phyloP scores from a whole-genome alignment of 2,888 invertebrate species.

The Drymonia ruficornis region DNA sequence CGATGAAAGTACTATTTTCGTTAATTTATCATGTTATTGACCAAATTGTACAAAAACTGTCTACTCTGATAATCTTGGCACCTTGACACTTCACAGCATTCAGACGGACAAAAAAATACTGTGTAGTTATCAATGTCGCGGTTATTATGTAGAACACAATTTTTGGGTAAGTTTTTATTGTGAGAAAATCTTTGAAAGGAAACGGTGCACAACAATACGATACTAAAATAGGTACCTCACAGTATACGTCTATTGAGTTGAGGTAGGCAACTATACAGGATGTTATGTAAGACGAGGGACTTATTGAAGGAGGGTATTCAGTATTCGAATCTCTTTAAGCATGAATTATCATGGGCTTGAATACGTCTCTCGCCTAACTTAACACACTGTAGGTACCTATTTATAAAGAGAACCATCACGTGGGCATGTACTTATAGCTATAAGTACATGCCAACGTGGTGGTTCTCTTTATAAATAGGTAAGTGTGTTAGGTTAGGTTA shows the following conservation, averaged over 20 bases:
- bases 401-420: too few species aligned
- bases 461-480: too few species aligned
- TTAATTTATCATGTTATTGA: too few species aligned
- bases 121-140: slow-evolving; percentile 1
- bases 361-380: too few species aligned
- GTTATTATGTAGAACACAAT: not conserved
- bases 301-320: too few species aligned
- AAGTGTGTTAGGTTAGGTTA: too few species aligned
- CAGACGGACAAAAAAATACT: not conserved
- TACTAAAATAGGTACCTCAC: not conserved
- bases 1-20: too few species aligned
- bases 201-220: not conserved
- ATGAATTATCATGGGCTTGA: too few species aligned
- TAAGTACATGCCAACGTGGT: not conserved
- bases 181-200: not conserved
- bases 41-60: not conserved
- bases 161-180: not conserved
- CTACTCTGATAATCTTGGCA: not conserved
- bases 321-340: too few species aligned
- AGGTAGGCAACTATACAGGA: not conserved
- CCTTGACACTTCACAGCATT: not conserved
- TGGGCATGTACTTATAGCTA: not conserved
- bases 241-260: not conserved
- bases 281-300: too few species aligned
- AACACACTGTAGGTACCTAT: too few species aligned